Percentiles rank a stretch among this genome's conserved stretches.
Evolutionary conservation across 2,888 invertebrate species (phyloP).

Genomic region (Epistrophe eligans): DNA sequence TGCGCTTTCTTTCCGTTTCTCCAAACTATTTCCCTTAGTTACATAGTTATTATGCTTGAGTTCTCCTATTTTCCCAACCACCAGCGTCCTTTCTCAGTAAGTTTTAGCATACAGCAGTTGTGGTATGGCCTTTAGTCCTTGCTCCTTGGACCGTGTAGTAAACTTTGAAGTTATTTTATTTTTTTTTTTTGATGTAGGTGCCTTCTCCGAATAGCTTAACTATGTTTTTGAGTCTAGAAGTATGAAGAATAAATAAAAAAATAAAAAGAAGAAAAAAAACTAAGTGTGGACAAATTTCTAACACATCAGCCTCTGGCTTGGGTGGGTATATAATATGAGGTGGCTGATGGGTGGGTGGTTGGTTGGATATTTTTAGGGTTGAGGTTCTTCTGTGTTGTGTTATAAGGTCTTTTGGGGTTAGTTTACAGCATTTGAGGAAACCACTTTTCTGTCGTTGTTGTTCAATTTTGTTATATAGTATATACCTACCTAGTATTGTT

Average conservation of each 20-base stretch:
- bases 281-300: conserved; percentile 73
- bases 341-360: not conserved
- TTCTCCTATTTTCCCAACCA: conserved; percentile 63
- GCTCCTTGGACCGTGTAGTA: conserved; percentile 68
- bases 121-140: conserved; percentile 66
- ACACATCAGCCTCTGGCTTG: conserved; percentile 53
- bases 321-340: conserved; percentile 1
- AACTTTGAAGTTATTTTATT: conserved; percentile 60
- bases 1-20: conserved; percentile 58
- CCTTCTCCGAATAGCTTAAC: conserved; percentile 29
- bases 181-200: conserved; percentile 7
- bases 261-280: conserved; percentile 15
- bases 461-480: conserved; percentile 41
- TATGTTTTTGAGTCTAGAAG: conserved; percentile 29
- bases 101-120: conserved; percentile 33
- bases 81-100: not conserved
- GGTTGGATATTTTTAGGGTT: not conserved
- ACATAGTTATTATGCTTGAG: conserved; percentile 71
- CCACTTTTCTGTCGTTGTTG: conserved; percentile 70
- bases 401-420: conserved; percentile 68
- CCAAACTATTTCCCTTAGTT: conserved; percentile 71
- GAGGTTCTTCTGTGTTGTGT: conserved; percentile 35
- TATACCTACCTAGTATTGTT: too few relatives aligned
- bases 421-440: conserved; percentile 71
- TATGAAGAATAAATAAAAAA: conserved; percentile 35